Conservation (phyloP, 2,797 vertebrate genomes). For the Sebastes paucispinis region DNA sequence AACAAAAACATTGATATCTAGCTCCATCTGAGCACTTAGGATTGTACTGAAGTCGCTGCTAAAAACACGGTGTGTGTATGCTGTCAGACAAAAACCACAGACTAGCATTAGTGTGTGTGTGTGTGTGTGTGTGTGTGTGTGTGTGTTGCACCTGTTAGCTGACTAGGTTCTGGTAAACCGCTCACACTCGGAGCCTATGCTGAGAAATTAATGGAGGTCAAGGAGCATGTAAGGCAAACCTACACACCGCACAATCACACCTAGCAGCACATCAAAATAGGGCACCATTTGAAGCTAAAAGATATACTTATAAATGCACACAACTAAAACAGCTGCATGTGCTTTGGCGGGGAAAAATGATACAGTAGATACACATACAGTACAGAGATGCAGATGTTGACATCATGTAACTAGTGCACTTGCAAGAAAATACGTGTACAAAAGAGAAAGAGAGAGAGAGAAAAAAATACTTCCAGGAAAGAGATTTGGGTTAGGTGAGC, state of each 20-base stretch:
- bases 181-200: constrained; percentile 62
- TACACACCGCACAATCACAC: constrained; percentile 8
- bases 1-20: background rate
- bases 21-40: background rate
- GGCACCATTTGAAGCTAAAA: constrained; percentile 12
- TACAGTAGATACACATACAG: background rate
- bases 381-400: constrained; percentile 36
- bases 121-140: constrained; percentile 3
- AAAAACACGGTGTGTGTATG: constrained; percentile 22
- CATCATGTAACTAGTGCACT: constrained; percentile 56
- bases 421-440: constrained; percentile 38
- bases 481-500: constrained; percentile 70
- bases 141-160: constrained; percentile 54
- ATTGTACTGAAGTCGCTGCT: constrained; percentile 1
- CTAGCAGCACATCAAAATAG: background rate
- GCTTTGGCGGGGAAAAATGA: background rate
- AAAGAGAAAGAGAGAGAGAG: constrained; percentile 17
- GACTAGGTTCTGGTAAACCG: constrained; percentile 77
- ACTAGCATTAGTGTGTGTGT: constrained; percentile 9
- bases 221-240: constrained; percentile 23
- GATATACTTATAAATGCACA: background rate
- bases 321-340: background rate
- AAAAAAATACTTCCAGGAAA: constrained; percentile 70
- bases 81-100: constrained; percentile 57
- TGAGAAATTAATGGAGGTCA: constrained; percentile 78